A percentile compares a stretch with the other conserved stretches of the same genome.
These are phyloP conservation scores for Grammomys dolichurus DNA, from an alignment of 2,113 vertebrate genomes.

Conservation along the genomic window DNA sequence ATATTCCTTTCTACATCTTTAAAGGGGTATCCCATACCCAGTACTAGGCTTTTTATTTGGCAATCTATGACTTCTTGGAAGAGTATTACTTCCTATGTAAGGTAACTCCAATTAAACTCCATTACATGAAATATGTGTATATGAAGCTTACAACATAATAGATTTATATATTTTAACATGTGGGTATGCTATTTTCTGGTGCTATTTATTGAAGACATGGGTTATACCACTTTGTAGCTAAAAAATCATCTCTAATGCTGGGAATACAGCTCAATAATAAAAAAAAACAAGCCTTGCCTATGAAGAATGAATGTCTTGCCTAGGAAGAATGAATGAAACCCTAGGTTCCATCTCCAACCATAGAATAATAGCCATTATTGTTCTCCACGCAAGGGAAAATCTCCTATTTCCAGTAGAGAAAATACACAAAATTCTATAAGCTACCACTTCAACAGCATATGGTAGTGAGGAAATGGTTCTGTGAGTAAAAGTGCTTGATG, in stretches of 20 bases:
- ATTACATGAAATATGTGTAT: background rate
- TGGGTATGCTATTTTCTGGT: background rate
- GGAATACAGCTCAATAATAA: background rate
- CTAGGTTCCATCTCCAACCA: background rate
- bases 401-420: background rate
- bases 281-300: background rate
- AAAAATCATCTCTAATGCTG: background rate
- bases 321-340: background rate
- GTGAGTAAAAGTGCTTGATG: background rate
- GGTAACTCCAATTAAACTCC: background rate
- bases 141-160: background rate
- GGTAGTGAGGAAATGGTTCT: background rate
- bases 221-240: background rate
- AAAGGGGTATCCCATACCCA: background rate
- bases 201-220: background rate
- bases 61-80: background rate
- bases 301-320: background rate
- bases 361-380: background rate
- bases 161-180: background rate
- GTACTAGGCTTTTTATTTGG: background rate
- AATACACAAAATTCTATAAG: conserved; percentile 50
- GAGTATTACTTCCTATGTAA: background rate
- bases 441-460: background rate
- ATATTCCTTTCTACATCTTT: background rate
- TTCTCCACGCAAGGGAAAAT: background rate